Evolutionary conservation across 2,113 vertebrate genomes (phyloP).

Genomic region (Mustela lutreola): DNA sequence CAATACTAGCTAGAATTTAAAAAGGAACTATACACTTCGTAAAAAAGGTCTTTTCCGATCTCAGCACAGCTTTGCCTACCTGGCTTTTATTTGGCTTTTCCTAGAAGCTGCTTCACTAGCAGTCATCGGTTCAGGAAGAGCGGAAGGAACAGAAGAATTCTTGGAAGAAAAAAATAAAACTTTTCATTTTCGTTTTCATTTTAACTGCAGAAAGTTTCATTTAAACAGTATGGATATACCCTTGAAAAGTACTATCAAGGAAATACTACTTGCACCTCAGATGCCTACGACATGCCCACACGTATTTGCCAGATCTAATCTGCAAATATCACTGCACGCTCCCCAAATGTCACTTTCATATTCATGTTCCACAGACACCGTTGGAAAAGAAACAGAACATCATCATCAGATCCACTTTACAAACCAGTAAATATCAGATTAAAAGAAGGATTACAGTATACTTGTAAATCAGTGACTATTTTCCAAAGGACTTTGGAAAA

Average conservation of each 20-base stretch:
- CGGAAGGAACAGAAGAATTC: conserved; percentile 94
- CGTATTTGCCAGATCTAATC: background rate
- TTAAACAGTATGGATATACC: background rate
- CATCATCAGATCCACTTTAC: background rate
- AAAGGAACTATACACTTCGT: background rate
- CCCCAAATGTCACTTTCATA: conserved; percentile 46
- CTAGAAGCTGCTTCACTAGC: conserved; percentile 97
- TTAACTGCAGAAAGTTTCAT: conserved; percentile 26
- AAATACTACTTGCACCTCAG: conserved; percentile 20
- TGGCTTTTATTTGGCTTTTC: conserved; percentile 97
- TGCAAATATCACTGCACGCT: background rate
- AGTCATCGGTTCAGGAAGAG: conserved; percentile 96
- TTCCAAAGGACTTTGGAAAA: background rate
- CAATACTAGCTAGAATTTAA: background rate
- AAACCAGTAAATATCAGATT: background rate
- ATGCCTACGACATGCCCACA: background rate
- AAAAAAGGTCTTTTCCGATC: background rate
- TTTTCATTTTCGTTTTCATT: conserved; percentile 66
- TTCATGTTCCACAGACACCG: background rate
- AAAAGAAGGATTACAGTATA: background rate
- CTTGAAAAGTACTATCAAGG: background rate
- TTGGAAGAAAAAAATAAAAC: conserved; percentile 85
- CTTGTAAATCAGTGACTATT: conserved; percentile 11
- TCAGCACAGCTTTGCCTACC: conserved; percentile 86
- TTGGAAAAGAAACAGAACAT: conserved; percentile 41